Conservation (phyloP, 2,797 vertebrate species). For the Mallotus villosus region DNA sequence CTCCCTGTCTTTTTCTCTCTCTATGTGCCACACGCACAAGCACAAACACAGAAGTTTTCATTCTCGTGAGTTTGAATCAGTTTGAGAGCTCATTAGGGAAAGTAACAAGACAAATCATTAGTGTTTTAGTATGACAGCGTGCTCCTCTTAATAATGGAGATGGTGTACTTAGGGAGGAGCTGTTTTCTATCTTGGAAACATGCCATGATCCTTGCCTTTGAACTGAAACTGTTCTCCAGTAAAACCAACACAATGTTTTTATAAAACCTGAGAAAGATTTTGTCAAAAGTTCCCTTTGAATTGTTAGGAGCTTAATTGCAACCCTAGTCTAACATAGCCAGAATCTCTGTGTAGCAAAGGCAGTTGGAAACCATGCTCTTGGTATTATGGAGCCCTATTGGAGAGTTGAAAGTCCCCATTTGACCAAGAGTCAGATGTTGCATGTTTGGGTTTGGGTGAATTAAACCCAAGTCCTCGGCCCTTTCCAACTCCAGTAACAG, state of each 20-base stretch:
- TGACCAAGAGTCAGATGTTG: no score
- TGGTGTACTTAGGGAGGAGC: neutral
- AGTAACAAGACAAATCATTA: neutral
- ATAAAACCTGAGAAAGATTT: neutral
- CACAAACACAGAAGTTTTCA: neutral
- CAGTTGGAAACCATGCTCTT: neutral
- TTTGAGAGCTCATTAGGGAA: slow-evolving; percentile 4
- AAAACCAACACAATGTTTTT: neutral
- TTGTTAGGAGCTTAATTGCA: neutral
- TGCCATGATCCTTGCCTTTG: neutral
- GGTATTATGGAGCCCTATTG: no score
- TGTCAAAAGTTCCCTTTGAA: neutral
- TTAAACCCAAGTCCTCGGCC: no score
- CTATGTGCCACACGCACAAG: neutral
- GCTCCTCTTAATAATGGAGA: neutral
- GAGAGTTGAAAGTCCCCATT: no score
- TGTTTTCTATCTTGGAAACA: neutral
- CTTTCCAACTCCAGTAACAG: no score
- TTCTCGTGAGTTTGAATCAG: neutral
- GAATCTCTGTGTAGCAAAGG: neutral
- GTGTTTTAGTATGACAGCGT: neutral
- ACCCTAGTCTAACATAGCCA: neutral
- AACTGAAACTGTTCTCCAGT: neutral
- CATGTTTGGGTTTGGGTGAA: no score
- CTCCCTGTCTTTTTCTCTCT: neutral